Evolutionary conservation across 2,113 vertebrate species (phyloP).

Genomic region (Channa maculata): DNA sequence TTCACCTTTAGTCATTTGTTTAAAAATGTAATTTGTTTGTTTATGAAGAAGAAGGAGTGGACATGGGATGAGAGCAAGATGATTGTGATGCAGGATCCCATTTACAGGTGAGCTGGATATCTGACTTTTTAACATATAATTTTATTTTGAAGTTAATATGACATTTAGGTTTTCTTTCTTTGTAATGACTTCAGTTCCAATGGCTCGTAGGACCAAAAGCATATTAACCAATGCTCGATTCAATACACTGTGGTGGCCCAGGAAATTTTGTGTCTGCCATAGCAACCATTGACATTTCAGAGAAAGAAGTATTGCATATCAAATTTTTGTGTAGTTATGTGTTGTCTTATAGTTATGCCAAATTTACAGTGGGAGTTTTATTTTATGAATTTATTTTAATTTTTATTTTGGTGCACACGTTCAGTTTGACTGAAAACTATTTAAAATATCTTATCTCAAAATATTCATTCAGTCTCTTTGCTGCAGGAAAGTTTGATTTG

Average conservation of each 20-base stretch:
- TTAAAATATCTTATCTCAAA: too few species aligned
- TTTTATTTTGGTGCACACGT: too few species aligned
- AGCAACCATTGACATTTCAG: slow-evolving; percentile 6
- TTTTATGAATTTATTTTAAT: too few species aligned
- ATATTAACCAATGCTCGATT: slow-evolving; percentile 41
- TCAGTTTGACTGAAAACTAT: too few species aligned
- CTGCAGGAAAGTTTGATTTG: slow-evolving; percentile 22
- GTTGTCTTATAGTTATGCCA: too few species aligned
- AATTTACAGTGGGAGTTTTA: too few species aligned
- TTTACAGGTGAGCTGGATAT: slow-evolving; percentile 89
- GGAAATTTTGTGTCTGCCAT: slow-evolving; percentile 51
- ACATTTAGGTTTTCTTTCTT: too few species aligned
- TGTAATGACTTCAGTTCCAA: background rate
- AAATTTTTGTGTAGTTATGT: too few species aligned
- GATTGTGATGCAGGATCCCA: slow-evolving; percentile 98
- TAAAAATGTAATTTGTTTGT: slow-evolving; percentile 60
- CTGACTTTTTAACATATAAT: too few species aligned
- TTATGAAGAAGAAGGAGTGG: slow-evolving; percentile 95
- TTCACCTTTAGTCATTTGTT: background rate
- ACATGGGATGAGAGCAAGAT: slow-evolving; percentile 98
- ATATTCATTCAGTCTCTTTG: slow-evolving; percentile 6
- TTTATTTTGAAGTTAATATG: background rate
- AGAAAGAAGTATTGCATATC: background rate
- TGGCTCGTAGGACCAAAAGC: slow-evolving; percentile 18
- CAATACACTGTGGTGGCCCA: slow-evolving; percentile 10